A percentile compares a stretch with the other conserved stretches of the same genome.
Conservation (phyloP, 2,888 invertebrate species). For the Laothoe populi region DNA sequence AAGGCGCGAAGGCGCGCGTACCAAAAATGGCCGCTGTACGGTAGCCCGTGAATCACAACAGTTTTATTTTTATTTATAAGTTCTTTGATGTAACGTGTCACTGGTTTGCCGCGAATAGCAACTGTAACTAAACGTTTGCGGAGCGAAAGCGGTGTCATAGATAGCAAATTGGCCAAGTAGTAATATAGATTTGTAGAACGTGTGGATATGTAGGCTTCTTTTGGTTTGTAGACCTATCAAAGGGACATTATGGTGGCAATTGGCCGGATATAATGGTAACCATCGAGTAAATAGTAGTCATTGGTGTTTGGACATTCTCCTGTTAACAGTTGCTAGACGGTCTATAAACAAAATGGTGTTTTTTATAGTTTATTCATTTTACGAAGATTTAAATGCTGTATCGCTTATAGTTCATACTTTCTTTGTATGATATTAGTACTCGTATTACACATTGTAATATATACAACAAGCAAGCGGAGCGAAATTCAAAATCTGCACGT, state of each 20-base stretch:
- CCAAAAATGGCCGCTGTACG: conserved; percentile 22
- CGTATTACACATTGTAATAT: too few relatives aligned
- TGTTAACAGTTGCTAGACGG: too few relatives aligned
- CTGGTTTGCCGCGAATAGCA: not conserved
- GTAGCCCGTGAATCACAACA: conserved; percentile 22
- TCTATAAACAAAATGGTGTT: too few relatives aligned
- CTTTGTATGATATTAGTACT: too few relatives aligned
- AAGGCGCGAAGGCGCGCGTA: conserved; percentile 33
- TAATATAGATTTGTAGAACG: conserved; percentile 9
- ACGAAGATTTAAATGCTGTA: too few relatives aligned
- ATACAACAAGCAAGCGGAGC: too few relatives aligned
- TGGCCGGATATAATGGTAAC: too few relatives aligned
- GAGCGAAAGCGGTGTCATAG: conserved; percentile 25
- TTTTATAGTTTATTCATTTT: too few relatives aligned
- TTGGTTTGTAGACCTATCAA: not conserved
- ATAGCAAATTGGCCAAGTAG: conserved; percentile 20
- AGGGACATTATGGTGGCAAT: not conserved
- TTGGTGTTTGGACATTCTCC: too few relatives aligned
- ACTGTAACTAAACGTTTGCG: conserved; percentile 15
- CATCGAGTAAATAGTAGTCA: too few relatives aligned
- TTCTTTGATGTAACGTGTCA: conserved; percentile 23
- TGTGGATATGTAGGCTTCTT: conserved; percentile 10
- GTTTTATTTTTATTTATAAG: conserved; percentile 19
- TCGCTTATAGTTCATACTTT: too few relatives aligned
- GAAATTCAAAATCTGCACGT: too few relatives aligned